phyloP scores from a whole-genome alignment of 2,113 vertebrate species.

The Gnathonemus longibarbis region DNA sequence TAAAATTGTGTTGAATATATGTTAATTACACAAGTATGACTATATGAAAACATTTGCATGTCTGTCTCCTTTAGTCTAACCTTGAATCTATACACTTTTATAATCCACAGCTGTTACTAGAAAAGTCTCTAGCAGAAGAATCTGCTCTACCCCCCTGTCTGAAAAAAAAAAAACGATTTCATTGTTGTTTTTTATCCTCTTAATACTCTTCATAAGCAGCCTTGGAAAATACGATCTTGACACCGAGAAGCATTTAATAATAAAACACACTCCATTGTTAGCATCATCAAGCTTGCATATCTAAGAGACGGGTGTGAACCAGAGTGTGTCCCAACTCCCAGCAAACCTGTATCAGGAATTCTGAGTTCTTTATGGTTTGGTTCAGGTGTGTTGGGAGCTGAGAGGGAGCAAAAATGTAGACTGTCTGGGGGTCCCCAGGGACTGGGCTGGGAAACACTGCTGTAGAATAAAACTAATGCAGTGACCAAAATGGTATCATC shows the following conservation, averaged over 20 bases:
- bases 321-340: background rate
- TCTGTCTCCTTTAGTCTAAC: background rate
- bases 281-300: background rate
- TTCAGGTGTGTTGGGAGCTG: background rate
- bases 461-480: background rate
- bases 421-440: background rate
- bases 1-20: background rate
- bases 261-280: background rate
- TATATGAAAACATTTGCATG: background rate
- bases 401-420: background rate
- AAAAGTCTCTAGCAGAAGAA: background rate
- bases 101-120: background rate
- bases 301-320: background rate
- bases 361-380: background rate
- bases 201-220: background rate
- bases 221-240: background rate
- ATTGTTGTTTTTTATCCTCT: background rate
- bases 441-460: background rate
- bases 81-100: background rate
- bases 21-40: background rate
- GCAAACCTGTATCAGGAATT: background rate
- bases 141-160: background rate
- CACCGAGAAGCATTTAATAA: background rate
- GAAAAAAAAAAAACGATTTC: background rate
- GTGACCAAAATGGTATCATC: background rate